Evolutionary conservation across 2,888 invertebrate genomes (phyloP), one percentile per base, ranked within the genome.

Genomic region (Tubulanus polymorphus): DNA sequence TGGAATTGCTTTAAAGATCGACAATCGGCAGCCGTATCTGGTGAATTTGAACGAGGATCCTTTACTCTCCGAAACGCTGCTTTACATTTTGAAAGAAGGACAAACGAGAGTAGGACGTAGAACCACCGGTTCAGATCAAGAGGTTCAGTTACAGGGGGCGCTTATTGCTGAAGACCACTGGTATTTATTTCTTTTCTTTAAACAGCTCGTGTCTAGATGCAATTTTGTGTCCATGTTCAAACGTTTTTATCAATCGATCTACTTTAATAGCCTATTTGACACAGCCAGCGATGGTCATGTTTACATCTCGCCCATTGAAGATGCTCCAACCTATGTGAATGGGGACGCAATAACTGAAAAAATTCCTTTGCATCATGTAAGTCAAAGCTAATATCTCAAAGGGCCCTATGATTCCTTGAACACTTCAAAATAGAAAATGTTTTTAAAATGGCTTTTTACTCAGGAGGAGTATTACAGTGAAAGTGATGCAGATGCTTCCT

Each of bases 1-100:
- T 18, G 86, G 86, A 5, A 80, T 86, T 35, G 83, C 85, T 0
- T 72, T 85, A 28, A 76, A 75, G 55, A 66, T 75, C 15, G 73
- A 74, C 56, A 74, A 73, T 54, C 78, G 78, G 53, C 81, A 83
- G 59, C 84, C 85, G 1, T 85, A 84, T 69, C 75, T 86, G 37
- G 82, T 86, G 23, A 86, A 86, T 78, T 80, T 86, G 45, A 82
- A 84, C 30, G 84, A 85, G 20, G 86, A 86, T 77, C 86, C 86
- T 2, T 84, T 85, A 72, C 72, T 86, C 53, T 84, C 85, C 1
- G 86, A 85, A 63, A 81, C 82, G 46, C 74, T 84, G 56, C 73
- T 83, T 61, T 84, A 84, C 67, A 71, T 81, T 3, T 73, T 84
- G 56, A 82, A 82, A 48, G 74, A 79, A 41, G 84, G 84, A 45